A percentile compares a stretch with the other conserved stretches of the same genome.
Conservation (phyloP, 2,797 vertebrate genomes). For the Argya squamiceps region DNA sequence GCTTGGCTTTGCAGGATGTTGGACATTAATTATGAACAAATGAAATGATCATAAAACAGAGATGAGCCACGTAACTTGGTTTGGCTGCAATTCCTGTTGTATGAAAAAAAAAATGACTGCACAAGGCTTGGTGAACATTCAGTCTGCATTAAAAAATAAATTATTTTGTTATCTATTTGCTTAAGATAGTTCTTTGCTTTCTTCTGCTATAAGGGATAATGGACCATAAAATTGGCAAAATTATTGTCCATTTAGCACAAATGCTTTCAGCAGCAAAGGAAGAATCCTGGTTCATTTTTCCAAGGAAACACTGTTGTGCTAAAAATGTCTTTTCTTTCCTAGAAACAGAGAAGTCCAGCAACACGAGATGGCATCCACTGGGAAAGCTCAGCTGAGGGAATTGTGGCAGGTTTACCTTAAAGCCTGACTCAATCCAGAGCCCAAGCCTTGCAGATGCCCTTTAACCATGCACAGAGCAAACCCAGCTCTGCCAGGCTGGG, state of each 20-base stretch:
- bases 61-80: conserved; percentile 6
- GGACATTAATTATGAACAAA: conserved; percentile 39
- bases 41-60: conserved; percentile 15
- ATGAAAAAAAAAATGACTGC: background rate
- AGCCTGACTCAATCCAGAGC: background rate
- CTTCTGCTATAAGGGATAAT: background rate
- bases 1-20: conserved; percentile 34
- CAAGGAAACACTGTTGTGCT: background rate
- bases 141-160: background rate
- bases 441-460: background rate
- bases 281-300: background rate
- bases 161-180: background rate
- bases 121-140: background rate
- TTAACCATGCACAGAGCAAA: background rate
- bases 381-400: background rate
- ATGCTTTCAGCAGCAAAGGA: background rate
- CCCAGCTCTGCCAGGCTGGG: background rate
- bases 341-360: background rate
- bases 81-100: background rate
- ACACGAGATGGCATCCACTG: fast-evolving
- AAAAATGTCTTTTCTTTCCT: background rate
- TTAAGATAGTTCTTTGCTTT: background rate
- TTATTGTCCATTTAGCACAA: background rate
- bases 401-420: fast-evolving
- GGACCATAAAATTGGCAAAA: background rate